Percentiles rank a stretch among this genome's conserved stretches.
These are phyloP conservation scores for Catharus minimus DNA, from an alignment of 2,113 vertebrate species.

Conservation along the genomic window DNA sequence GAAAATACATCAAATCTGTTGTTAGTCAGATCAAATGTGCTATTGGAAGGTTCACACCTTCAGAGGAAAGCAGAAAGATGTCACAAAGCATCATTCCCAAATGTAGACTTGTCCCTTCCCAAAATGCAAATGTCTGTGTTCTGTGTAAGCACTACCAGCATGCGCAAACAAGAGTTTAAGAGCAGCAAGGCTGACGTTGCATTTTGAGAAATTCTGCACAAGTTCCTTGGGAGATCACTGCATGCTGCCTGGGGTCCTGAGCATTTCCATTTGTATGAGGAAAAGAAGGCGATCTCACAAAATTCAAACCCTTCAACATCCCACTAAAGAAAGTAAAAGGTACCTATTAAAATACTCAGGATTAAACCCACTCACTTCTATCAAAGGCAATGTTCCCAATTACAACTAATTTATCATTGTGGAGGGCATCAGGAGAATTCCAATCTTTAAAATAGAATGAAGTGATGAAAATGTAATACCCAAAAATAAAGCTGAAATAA, in stretches of 20 bases:
- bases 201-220: not conserved
- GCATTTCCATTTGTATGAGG: not conserved
- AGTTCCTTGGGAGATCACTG: not conserved
- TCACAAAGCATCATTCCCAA: not conserved
- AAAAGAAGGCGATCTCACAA: not conserved
- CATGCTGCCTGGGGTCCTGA: not conserved
- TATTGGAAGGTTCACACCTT: not conserved
- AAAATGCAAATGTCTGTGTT: not conserved
- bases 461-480: constrained; percentile 44
- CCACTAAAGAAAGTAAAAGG: not conserved
- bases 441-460: constrained; percentile 28
- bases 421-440: not conserved
- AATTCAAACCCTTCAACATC: not conserved
- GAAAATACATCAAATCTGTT: not conserved
- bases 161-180: not conserved
- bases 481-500: constrained; percentile 52
- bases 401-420: constrained; percentile 33
- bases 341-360: constrained; percentile 6
- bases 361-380: not conserved
- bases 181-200: not conserved
- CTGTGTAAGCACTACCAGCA: no score
- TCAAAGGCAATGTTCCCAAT: constrained; percentile 10
- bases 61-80: not conserved
- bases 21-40: not conserved
- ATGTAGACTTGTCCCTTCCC: not conserved